phyloP scores from a whole-genome alignment of 2,888 invertebrate genomes.

The Diabrotica balteata region DNA sequence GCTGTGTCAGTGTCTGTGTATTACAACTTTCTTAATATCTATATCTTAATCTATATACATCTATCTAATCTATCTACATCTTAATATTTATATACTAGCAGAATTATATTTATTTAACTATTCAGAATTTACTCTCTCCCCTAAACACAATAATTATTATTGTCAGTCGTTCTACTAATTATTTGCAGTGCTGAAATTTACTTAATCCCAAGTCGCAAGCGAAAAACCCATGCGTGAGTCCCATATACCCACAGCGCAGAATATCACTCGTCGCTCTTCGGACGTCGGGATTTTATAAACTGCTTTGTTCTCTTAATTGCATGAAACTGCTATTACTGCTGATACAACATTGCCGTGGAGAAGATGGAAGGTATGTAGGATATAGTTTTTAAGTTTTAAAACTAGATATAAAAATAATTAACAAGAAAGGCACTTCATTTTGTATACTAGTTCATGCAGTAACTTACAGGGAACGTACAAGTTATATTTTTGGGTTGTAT shows the following conservation, averaged over 20 bases:
- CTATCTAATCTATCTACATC: too few species aligned
- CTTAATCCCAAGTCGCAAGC: not conserved
- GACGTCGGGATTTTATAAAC: not conserved
- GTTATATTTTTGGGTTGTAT: too few species aligned
- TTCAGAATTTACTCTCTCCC: not conserved
- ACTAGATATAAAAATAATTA: too few species aligned
- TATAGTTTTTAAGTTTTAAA: too few species aligned
- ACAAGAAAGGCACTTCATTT: too few species aligned
- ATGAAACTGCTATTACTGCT: not conserved
- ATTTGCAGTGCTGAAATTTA: not conserved
- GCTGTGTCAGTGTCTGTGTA: too few species aligned
- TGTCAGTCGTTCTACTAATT: not conserved
- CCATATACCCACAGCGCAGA: conserved; percentile 2
- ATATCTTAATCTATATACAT: too few species aligned
- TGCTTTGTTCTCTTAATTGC: not conserved
- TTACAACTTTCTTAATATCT: too few species aligned
- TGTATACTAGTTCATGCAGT: too few species aligned
- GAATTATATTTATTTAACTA: not conserved
- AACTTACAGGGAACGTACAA: too few species aligned
- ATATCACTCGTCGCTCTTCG: not conserved
- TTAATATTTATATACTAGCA: not conserved
- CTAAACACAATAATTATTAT: not conserved
- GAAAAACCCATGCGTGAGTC: conserved; percentile 1
- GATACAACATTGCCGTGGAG: not conserved
- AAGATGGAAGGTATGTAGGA: too few species aligned